Evolutionary conservation across 2,888 invertebrate species (phyloP), one percentile per base, ranked within the genome.

Genomic region (Coenonympha arcania): DNA sequence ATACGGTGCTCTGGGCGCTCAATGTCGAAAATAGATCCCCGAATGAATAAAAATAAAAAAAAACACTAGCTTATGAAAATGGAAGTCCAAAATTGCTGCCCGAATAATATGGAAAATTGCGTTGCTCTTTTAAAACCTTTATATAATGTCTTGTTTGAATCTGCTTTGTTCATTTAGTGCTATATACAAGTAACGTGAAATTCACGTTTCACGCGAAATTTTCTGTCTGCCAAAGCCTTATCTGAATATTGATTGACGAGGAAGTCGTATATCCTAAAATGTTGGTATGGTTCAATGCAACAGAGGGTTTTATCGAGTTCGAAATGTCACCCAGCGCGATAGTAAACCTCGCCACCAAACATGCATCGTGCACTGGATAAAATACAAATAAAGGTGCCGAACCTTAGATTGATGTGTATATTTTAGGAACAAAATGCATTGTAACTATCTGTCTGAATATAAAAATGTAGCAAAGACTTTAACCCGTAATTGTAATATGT

Each of bases 1-100:
- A 79, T 76, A 77, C 75, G 75, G 73, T 70, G 71, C 73, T 75
- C 76, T 79, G 77, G 73, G 73, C 73, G 70, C 73, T 74, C 78
- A 73, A 77, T 73, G 72, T 69, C 70, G 65, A 74, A 73, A 77
- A 73, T 70, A 76, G 75, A 79, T 76, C 72, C 74, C 65, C 65
- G 69, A 64, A 68, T 60, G 69, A 64, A 68, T 60, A 66, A 66
- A 67, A 64, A 65, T 63, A 64, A 58, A 60, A 33, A 22, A 33
- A 44, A 20, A 30, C 41, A 41, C 41, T 11, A 18, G 13, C 19
- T 41, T 11, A 11, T 1, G 3, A 19, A 41, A 39, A 16, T 15
- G 2, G 4, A 20, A 11, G 19, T 6, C 20, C 19, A 20, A 36
- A 36, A 36, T 36, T 36, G 19, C 20, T 18, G n/a, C 1, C n/a